Conservation (phyloP, 2,888 invertebrate genomes). For the Hermaeophaga mercurialis region DNA sequence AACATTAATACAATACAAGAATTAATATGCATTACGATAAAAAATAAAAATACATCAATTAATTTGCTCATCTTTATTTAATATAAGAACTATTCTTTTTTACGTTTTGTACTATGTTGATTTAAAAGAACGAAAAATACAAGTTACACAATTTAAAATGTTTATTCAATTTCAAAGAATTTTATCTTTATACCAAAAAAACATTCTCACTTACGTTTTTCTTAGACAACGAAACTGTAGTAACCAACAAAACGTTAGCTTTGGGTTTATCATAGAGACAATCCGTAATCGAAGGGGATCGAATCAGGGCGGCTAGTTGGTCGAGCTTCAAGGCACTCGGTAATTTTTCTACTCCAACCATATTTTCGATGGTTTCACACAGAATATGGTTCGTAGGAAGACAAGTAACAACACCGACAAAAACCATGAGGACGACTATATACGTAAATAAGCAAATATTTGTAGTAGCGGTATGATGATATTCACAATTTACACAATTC, state of each 20-base stretch:
- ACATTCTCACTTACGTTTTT: slow-evolving; percentile 46
- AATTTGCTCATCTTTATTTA: too few species aligned
- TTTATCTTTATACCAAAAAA: too few species aligned
- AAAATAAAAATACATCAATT: too few species aligned
- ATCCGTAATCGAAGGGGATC: slow-evolving; percentile 51
- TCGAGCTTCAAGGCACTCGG: slow-evolving; percentile 30
- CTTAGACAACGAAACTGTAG: slow-evolving; percentile 44
- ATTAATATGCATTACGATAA: too few species aligned
- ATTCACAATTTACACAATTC: too few species aligned
- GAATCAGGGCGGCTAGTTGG: slow-evolving; percentile 30
- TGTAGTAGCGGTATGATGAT: too few species aligned
- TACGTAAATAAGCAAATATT: neutral
- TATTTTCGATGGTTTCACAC: slow-evolving; percentile 33
- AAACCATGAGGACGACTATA: slow-evolving; percentile 27
- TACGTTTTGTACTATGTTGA: too few species aligned
- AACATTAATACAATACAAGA: too few species aligned
- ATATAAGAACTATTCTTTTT: too few species aligned
- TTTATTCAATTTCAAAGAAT: too few species aligned
- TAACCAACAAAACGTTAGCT: slow-evolving; percentile 47
- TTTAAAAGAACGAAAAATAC: too few species aligned
- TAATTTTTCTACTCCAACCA: slow-evolving; percentile 42
- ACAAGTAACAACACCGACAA: slow-evolving; percentile 27
- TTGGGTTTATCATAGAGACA: slow-evolving; percentile 48
- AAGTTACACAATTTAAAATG: too few species aligned
- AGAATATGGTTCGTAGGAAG: slow-evolving; percentile 14